These are phyloP conservation scores for Haplotaxodon microlepis DNA, from an alignment of 2,113 vertebrate species.

Conservation along the genomic window DNA sequence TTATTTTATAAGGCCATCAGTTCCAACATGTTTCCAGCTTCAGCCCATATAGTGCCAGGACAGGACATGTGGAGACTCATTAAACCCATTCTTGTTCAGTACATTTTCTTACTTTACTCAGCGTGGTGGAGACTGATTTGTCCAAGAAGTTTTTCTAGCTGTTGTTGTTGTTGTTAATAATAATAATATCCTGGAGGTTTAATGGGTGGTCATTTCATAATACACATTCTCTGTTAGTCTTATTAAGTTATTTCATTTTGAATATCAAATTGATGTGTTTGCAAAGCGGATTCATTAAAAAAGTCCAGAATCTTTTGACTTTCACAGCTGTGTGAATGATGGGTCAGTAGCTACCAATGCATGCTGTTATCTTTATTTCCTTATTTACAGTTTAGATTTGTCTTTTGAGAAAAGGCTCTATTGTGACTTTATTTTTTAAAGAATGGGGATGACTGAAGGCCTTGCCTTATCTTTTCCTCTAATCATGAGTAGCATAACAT, in stretches of 20 bases:
- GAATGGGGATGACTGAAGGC: background rate
- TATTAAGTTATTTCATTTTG: background rate
- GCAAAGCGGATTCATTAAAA: background rate
- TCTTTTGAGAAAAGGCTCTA: background rate
- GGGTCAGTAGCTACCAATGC: conserved; percentile 12
- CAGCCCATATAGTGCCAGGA: background rate
- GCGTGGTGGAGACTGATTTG: background rate
- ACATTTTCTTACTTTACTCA: background rate
- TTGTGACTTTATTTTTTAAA: background rate
- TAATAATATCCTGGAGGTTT: background rate
- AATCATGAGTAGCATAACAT: background rate
- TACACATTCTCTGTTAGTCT: background rate
- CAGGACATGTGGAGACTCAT: background rate
- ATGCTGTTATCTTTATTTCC: conserved; percentile 27
- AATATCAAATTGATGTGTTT: background rate
- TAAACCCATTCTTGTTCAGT: background rate
- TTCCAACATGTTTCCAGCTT: background rate
- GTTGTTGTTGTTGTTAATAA: fast-evolving
- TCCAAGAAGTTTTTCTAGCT: background rate
- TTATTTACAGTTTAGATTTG: conserved; percentile 25
- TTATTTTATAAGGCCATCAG: background rate
- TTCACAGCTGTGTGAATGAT: conserved; percentile 23
- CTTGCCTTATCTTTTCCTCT: background rate
- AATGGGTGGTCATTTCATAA: background rate
- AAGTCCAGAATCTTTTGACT: background rate